Evolutionary conservation across 2,113 vertebrate genomes (phyloP), one percentile per base, ranked within the genome.

Genomic region (Otocyon megalotis): DNA sequence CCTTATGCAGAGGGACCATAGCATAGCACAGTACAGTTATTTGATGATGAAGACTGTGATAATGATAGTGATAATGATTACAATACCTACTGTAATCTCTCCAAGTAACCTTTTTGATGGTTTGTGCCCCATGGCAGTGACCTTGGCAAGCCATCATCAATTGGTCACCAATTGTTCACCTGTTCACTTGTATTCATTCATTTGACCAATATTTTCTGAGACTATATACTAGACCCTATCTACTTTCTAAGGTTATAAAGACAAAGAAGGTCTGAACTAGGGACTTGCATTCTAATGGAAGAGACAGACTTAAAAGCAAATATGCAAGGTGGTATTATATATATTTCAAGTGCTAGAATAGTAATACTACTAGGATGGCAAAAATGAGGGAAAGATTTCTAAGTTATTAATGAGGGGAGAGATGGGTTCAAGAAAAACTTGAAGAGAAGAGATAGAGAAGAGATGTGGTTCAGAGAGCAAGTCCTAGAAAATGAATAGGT

Each of bases 351-450:
- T 50, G 24, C n/a, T 90, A 63, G 26, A 37, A 28, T 20, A 85
- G 12, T 28, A 72, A 17, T 92, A 63, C 71, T 85, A 58, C 13
- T 53, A 3, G 26, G 9, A 50, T 58, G 11, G 32, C 6, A 86
- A 94, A 96, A 96, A 88, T 32, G 50, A 93, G 8, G 35, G 67
- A 79, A 92, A 76, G 7, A 43, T 60, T 79, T 69, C 24, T 28
- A 82, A 77, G 12, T 69, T 95, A 88, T 62, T 90, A 72, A 74
- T 63, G 1, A 35, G 56, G 20, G 32, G 48, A 81, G 35, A 79
- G 11, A 16, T 82, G 24, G 15, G 14, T 90, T 97, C 43, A 53
- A 92, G 79, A 54, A 96, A 94, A 88, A 43, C n/a, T 84, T 71
- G 43, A 43, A 43, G 43, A 43, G 43, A 6, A 43, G 43, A 43